phyloP scores from a whole-genome alignment of 2,888 invertebrate genomes.

The Brenthis ino region DNA sequence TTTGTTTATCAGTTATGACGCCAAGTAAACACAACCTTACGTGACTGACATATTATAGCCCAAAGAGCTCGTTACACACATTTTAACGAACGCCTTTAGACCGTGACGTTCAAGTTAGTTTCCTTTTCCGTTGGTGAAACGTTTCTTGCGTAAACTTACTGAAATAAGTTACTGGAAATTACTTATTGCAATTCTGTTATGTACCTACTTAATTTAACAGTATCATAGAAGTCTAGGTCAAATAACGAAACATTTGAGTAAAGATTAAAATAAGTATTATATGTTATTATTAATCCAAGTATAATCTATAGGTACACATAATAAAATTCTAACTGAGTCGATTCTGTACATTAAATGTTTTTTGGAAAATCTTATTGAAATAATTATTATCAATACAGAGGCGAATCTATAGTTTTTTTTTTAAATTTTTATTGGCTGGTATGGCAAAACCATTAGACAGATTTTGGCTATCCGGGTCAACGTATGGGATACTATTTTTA shows the following conservation, averaged over 20 bases:
- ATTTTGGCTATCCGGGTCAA: too few species aligned
- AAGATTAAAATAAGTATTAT: not conserved
- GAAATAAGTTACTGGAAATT: conserved; percentile 33
- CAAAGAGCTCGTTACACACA: conserved; percentile 28
- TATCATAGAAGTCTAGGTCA: not conserved
- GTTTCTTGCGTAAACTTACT: conserved; percentile 64
- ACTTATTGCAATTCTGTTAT: conserved; percentile 21
- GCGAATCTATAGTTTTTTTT: too few species aligned
- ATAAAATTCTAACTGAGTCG: too few species aligned
- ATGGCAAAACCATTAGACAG: too few species aligned
- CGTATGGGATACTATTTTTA: too few species aligned
- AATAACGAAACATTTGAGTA: not conserved
- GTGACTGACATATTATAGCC: conserved; percentile 29
- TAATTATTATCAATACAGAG: too few species aligned
- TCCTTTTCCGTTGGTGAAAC: conserved; percentile 78
- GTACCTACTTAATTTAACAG: not conserved
- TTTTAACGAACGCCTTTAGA: conserved; percentile 42
- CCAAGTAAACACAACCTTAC: conserved; percentile 21
- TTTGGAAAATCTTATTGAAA: too few species aligned
- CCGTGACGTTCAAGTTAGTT: conserved; percentile 64
- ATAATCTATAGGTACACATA: too few species aligned
- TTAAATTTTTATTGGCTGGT: too few species aligned
- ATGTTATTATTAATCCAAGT: too few species aligned
- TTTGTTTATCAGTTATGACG: conserved; percentile 14
- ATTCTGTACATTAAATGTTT: too few species aligned